Evolutionary conservation across 2,797 vertebrate genomes (phyloP).

Genomic region (Sternotherus odoratus): DNA sequence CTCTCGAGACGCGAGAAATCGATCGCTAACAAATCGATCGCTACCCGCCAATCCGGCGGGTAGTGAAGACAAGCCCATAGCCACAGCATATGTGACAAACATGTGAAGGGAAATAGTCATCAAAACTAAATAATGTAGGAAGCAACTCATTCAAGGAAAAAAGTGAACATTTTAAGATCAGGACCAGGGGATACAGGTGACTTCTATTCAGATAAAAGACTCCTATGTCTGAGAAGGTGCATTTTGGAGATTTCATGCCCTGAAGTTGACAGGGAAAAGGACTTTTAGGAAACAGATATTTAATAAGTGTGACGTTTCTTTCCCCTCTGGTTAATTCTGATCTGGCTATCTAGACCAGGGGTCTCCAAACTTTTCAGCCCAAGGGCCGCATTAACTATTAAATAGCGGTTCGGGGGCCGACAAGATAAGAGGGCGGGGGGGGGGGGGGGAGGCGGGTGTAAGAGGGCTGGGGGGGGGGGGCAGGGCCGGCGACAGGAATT

Average conservation of each 20-base stretch:
- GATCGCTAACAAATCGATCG: no score
- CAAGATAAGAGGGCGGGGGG: no score
- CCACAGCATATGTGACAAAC: background rate
- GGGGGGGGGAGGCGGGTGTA: no score
- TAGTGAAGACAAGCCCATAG: no score
- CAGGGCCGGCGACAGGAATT: no score
- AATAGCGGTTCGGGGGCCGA: no score
- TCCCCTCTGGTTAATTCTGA: background rate
- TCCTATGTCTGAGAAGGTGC: background rate
- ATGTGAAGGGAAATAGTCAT: background rate
- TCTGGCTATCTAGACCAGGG: background rate
- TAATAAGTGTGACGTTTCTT: background rate
- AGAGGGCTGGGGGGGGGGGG: no score
- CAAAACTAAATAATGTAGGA: background rate
- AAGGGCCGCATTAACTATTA: no score
- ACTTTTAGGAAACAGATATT: background rate
- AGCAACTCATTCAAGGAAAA: background rate
- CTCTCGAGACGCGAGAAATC: no score
- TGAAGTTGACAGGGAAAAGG: background rate
- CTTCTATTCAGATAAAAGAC: background rate
- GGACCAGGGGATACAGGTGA: background rate
- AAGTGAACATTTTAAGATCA: background rate
- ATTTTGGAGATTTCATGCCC: background rate
- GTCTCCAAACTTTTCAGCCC: no score
- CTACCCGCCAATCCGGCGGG: no score